phyloP scores from a whole-genome alignment of 2,113 vertebrate species.

The Plestiodon gilberti region DNA sequence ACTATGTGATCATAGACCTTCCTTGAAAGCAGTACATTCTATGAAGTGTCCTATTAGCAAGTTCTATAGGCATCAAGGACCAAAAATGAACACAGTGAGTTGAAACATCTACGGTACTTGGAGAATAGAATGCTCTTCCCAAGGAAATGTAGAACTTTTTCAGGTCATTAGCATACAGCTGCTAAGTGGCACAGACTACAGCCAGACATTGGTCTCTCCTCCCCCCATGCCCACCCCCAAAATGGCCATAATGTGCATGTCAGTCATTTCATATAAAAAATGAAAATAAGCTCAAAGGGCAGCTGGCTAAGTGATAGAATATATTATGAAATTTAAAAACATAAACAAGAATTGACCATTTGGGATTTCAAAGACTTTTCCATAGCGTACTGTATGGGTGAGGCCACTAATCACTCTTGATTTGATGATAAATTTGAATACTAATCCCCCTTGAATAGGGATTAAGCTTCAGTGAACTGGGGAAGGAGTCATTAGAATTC shows the following conservation, averaged over 20 bases:
- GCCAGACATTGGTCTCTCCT: conserved; percentile 32
- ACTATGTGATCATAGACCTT: conserved; percentile 14
- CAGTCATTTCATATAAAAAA: conserved; percentile 41
- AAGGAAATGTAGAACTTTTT: conserved; percentile 53
- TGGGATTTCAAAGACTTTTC: conserved; percentile 64
- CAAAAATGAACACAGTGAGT: conserved; percentile 54
- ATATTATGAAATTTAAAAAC: conserved; percentile 1
- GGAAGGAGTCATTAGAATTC: conserved; percentile 78
- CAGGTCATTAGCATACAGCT: conserved; percentile 72
- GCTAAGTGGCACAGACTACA: conserved; percentile 39
- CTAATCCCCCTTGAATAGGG: conserved; percentile 80
- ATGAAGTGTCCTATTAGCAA: conserved; percentile 67
- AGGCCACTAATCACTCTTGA: conserved; percentile 73
- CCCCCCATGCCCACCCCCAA: not conserved
- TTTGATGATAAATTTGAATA: conserved; percentile 79
- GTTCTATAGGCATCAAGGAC: conserved; percentile 61
- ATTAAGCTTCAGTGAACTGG: conserved; percentile 70
- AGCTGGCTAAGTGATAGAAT: conserved; percentile 26
- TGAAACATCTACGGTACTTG: conserved; percentile 44
- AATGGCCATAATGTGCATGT: conserved; percentile 7
- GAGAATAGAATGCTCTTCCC: conserved; percentile 58
- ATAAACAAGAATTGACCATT: conserved; percentile 44
- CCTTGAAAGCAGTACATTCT: not conserved
- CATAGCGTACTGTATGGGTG: conserved; percentile 53
- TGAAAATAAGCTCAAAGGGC: conserved; percentile 29